Percentiles rank a stretch among this genome's conserved stretches.
Evolutionary conservation across 2,113 vertebrate species (phyloP).

Genomic region (Falcunculus frontatus): DNA sequence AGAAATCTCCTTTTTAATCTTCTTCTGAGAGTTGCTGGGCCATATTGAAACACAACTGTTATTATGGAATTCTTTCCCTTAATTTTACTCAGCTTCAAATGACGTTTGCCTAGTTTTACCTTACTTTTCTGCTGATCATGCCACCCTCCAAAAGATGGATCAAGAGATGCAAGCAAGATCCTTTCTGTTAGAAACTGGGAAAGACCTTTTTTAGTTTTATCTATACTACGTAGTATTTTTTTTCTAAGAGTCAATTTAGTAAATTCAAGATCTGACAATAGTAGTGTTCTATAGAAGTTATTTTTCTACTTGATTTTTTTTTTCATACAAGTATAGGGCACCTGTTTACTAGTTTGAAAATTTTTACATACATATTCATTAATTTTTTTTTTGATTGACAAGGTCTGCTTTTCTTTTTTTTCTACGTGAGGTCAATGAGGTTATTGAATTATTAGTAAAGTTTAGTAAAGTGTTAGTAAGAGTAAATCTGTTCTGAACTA

Average conservation of each 20-base stretch:
- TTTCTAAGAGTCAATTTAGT: neutral
- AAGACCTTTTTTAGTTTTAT: neutral
- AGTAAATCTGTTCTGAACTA: neutral
- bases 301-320: neutral
- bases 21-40: neutral
- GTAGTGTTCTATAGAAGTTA: neutral
- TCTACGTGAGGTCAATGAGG: rapidly evolving
- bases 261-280: neutral
- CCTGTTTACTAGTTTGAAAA: neutral
- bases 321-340: neutral
- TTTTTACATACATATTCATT: neutral
- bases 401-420: neutral
- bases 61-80: neutral
- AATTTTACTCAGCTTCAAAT: neutral
- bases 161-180: neutral
- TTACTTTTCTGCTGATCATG: neutral
- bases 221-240: neutral
- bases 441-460: neutral
- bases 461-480: neutral
- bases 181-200: neutral
- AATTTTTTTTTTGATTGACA: neutral
- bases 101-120: neutral
- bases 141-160: neutral
- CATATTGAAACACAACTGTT: neutral
- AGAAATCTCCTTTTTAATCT: neutral